Conservation (phyloP, 2,113 vertebrate genomes). For the Prinia subflava region DNA sequence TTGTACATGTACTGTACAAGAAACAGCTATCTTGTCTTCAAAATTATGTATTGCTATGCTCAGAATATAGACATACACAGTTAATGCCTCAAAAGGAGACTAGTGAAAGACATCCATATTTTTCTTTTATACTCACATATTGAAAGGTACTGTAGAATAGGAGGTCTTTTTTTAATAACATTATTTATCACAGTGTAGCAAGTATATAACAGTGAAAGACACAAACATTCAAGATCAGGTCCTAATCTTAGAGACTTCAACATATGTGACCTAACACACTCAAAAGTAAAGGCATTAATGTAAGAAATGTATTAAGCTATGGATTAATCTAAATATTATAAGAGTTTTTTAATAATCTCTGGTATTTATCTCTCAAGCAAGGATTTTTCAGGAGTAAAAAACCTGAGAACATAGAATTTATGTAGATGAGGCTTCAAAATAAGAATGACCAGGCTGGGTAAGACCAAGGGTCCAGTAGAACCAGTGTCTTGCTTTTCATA, state of each 20-base stretch:
- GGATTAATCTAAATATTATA: neutral
- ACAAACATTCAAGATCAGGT: neutral
- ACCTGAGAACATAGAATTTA: neutral
- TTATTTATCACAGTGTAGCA: neutral
- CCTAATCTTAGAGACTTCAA: neutral
- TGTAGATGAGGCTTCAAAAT: neutral
- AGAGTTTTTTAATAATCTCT: neutral
- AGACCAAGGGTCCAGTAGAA: neutral
- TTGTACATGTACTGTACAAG: neutral
- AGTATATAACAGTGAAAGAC: neutral
- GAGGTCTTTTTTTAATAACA: neutral
- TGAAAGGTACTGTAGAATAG: neutral
- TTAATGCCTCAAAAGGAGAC: neutral
- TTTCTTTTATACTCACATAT: neutral
- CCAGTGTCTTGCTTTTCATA: neutral
- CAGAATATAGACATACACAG: neutral
- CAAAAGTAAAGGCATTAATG: neutral
- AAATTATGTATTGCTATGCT: neutral
- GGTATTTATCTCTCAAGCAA: neutral
- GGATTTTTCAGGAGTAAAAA: neutral
- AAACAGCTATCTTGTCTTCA: neutral
- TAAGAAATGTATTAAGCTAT: neutral
- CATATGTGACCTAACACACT: neutral
- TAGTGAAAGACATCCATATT: neutral
- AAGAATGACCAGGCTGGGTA: neutral